Percentiles rank a stretch among this genome's conserved stretches.
Conservation (phyloP, 2,888 invertebrate genomes). For the Colostygia pectinataria region DNA sequence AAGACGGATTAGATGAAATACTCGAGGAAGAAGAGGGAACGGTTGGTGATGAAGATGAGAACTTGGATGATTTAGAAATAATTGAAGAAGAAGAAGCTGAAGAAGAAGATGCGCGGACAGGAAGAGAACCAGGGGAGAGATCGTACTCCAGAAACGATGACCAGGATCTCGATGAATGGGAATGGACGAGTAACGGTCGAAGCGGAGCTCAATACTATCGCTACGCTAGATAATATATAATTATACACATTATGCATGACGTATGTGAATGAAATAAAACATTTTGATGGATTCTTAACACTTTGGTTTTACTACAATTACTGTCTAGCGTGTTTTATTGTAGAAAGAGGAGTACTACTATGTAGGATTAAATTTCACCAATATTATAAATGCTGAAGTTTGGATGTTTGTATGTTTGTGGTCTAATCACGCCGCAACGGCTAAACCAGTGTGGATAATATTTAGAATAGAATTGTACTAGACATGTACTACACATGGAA, state of each 20-base stretch:
- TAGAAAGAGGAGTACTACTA: too few relatives aligned
- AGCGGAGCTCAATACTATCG: slow-evolving; percentile 70
- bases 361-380: too few relatives aligned
- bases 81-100: slow-evolving; percentile 71
- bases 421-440: too few relatives aligned
- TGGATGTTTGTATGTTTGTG: too few relatives aligned
- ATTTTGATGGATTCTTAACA: slow-evolving; percentile 22
- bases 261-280: slow-evolving; percentile 48
- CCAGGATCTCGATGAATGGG: slow-evolving; percentile 77
- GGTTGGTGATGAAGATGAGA: slow-evolving; percentile 48
- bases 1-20: slow-evolving; percentile 68
- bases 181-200: slow-evolving; percentile 60
- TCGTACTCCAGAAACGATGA: slow-evolving; percentile 56
- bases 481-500: too few relatives aligned
- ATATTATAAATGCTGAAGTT: too few relatives aligned
- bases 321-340: too few relatives aligned
- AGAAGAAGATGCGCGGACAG: slow-evolving; percentile 63
- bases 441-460: too few relatives aligned
- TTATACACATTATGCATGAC: too few relatives aligned
- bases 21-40: slow-evolving; percentile 75
- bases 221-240: slow-evolving; percentile 67
- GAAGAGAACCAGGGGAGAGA: slow-evolving; percentile 55
- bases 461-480: too few relatives aligned
- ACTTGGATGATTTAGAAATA: slow-evolving; percentile 61
- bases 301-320: too few relatives aligned